Percentiles rank a stretch among this genome's conserved stretches.
Conservation (phyloP, 2,888 invertebrate genomes). For the Stenolophus ochropezus region DNA sequence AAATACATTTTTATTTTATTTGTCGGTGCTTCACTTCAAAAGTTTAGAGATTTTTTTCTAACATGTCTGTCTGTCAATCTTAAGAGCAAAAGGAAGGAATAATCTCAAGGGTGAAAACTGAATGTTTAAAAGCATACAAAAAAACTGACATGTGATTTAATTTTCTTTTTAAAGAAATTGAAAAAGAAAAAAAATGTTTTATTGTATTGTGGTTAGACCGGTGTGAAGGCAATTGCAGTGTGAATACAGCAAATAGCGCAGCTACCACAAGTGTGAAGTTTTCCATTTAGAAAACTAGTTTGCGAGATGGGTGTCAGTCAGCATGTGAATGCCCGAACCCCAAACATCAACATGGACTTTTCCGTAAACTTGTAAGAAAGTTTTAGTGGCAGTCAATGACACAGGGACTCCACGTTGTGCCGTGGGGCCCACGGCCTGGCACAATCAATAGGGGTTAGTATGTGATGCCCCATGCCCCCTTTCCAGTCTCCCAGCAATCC, state of each 20-base stretch:
- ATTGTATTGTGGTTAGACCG: background rate
- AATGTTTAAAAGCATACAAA: background rate
- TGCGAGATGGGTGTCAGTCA: background rate
- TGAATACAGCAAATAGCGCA: background rate
- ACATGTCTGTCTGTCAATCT: too few relatives aligned
- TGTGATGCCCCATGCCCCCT: slow-evolving; percentile 51
- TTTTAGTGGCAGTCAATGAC: slow-evolving; percentile 56
- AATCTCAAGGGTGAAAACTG: too few relatives aligned
- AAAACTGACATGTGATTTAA: background rate
- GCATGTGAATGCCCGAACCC: slow-evolving; percentile 19
- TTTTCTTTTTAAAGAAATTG: background rate
- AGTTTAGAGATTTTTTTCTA: too few relatives aligned
- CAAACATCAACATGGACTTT: slow-evolving; percentile 44
- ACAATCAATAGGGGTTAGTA: slow-evolving; percentile 59
- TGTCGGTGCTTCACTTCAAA: too few relatives aligned
- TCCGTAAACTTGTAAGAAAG: slow-evolving; percentile 56
- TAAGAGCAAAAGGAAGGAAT: too few relatives aligned
- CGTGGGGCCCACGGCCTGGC: slow-evolving; percentile 53
- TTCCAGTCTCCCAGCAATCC: slow-evolving; percentile 1
- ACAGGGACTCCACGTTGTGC: slow-evolving; percentile 37
- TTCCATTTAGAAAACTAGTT: background rate
- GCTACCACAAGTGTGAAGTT: background rate
- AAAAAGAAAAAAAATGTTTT: background rate
- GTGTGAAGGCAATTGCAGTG: background rate
- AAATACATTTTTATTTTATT: too few relatives aligned